Conservation (phyloP, 2,888 invertebrate genomes). For the Acanthococcus lagerstroemiae region DNA sequence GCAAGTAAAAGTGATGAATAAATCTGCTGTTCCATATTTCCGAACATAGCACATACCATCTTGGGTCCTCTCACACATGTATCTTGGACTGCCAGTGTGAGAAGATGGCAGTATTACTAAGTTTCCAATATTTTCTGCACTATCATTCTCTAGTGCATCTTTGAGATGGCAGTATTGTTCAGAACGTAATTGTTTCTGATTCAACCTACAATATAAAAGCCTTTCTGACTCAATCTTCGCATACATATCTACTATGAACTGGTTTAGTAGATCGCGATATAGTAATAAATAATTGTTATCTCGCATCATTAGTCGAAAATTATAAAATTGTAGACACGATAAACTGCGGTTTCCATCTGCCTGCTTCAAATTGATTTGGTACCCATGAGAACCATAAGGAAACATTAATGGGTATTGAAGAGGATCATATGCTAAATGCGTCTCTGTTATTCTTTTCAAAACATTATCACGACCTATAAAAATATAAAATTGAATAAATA, state of each 20-base stretch:
- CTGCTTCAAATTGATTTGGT: slow-evolving; percentile 33
- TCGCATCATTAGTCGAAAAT: slow-evolving; percentile 34
- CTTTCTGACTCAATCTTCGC: slow-evolving; percentile 31
- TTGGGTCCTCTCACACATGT: slow-evolving; percentile 40
- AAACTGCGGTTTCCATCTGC: slow-evolving; percentile 21
- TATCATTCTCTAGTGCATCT: slow-evolving; percentile 35
- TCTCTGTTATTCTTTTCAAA: slow-evolving; percentile 32
- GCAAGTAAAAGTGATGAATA: slow-evolving; percentile 41
- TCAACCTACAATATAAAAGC: slow-evolving; percentile 5
- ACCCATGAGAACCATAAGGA: slow-evolving; percentile 38
- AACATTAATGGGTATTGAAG: slow-evolving; percentile 40
- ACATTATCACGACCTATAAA: background rate
- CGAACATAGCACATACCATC: slow-evolving; percentile 41
- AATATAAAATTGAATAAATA: background rate
- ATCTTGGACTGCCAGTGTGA: slow-evolving; percentile 39
- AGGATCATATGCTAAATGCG: slow-evolving; percentile 37
- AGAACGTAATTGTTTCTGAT: slow-evolving; percentile 28
- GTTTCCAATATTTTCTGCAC: slow-evolving; percentile 31
- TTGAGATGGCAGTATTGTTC: slow-evolving; percentile 34
- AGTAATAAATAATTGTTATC: slow-evolving; percentile 19
- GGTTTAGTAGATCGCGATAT: slow-evolving; percentile 15
- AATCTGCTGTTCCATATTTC: slow-evolving; percentile 40
- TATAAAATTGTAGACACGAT: slow-evolving; percentile 36
- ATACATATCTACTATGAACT: slow-evolving; percentile 32
- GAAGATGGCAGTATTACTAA: slow-evolving; percentile 35